Base-by-base conservation (phyloP, 1,140 invertebrate genomes). In the Metaphire vulgaris region DNA sequence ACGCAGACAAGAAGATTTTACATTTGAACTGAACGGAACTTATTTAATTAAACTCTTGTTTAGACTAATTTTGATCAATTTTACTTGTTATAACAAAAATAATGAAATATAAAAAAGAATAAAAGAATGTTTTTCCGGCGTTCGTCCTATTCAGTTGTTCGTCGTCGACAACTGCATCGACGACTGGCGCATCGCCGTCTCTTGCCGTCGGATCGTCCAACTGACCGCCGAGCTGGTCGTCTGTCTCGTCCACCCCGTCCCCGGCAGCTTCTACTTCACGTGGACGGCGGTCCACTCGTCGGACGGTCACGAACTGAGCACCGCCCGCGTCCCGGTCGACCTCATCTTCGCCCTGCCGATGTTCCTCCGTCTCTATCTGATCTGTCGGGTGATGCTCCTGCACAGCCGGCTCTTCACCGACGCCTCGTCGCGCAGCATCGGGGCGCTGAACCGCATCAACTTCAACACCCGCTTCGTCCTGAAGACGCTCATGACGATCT, bases 381-480 rank as follows among this genome's bases (percentile, higher is more conserved):
- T 99, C 86, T 98, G 96, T 88, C 91, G 97, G 82, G 97, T 99
- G 78, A 99, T 99, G 96, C 90, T 99, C 81, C 90, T 99, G 81
- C 97, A 99, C 88, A 97, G 94, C 86, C 98, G 98, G 90, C 90
- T 99, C 74, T 99, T 99, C 89, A n/a, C n/a, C n/a, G n/a, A n/a
- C n/a, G n/a, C n/a, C n/a, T n/a, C n/a, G n/a, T n/a, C n/a, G n/a
- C n/a, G n/a, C n/a, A n/a, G n/a, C n/a, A n/a, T n/a, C n/a, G n/a
- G n/a, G n/a, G n/a, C n/a, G n/a, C n/a, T n/a, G 80, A 86, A 99
- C 97, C 67, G 96, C 97, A 88, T 95, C 95, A 76, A 96, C 94
- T 74, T 95, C 92, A 71, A 71, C 16, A 99, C 97, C 33, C 31
- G 69, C 30, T 99, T 99, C 89, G 97, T 99, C 82, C 97, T n/a